Conservation (phyloP, 2,797 vertebrate genomes). For the Emys orbicularis region DNA sequence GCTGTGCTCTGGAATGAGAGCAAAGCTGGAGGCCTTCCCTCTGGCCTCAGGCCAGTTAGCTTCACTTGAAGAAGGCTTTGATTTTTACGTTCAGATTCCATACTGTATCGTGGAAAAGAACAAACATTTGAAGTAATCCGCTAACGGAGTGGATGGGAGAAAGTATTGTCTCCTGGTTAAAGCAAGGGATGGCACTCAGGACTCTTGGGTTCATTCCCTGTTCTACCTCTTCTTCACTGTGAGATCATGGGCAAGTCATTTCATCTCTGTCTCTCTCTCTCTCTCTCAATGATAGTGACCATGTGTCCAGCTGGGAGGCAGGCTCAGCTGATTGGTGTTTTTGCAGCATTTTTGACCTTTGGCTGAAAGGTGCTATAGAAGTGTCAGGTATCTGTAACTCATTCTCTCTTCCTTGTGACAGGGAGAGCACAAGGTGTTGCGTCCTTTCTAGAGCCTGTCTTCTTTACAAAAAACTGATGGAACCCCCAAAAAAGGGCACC, state of each 20-base stretch:
- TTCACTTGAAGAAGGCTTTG: not conserved
- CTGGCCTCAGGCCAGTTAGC: not conserved
- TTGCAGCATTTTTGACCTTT: slow-evolving; percentile 43
- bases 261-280: no score
- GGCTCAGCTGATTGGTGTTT: not conserved
- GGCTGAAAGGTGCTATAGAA: not conserved
- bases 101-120: not conserved
- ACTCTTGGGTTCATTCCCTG: not conserved
- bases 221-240: not conserved
- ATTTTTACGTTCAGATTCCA: not conserved
- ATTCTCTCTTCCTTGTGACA: not conserved
- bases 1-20: not conserved
- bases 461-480: slow-evolving; percentile 12
- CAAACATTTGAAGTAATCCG: not conserved
- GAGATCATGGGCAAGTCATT: not conserved
- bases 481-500: not conserved
- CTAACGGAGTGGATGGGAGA: not conserved
- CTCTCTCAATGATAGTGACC: no score
- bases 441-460: slow-evolving; percentile 10
- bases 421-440: slow-evolving; percentile 9
- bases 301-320: not conserved
- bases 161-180: not conserved
- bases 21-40: not conserved
- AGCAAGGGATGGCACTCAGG: not conserved
- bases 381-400: slow-evolving; percentile 16